Percentiles rank a stretch among this genome's conserved stretches.
Conservation (phyloP, 2,888 invertebrate species). For the Tetragonula carbonaria region DNA sequence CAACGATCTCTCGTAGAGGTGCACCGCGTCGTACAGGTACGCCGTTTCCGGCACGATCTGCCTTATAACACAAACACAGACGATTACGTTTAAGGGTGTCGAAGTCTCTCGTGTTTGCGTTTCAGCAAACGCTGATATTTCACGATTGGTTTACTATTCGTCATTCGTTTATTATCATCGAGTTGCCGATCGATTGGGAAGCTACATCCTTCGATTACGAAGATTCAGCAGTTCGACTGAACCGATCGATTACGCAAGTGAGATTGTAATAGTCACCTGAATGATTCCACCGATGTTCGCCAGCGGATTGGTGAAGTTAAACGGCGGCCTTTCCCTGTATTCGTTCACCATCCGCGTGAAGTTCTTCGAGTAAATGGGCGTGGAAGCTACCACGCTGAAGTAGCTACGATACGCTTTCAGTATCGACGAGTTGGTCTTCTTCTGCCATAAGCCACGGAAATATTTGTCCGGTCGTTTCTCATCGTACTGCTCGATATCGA, state of each 20-base stretch:
- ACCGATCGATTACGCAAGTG: background rate
- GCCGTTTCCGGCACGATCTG: slow-evolving; percentile 95
- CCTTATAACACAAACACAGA: slow-evolving; percentile 75
- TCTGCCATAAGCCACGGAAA: slow-evolving; percentile 89
- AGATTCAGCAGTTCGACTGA: too few species aligned
- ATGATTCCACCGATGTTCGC: slow-evolving; percentile 88
- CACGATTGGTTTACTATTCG: too few species aligned
- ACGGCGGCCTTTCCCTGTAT: slow-evolving; percentile 93
- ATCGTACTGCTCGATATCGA: slow-evolving; percentile 95
- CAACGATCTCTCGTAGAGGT: slow-evolving; percentile 94
- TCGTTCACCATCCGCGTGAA: slow-evolving; percentile 92
- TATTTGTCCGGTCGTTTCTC: slow-evolving; percentile 91
- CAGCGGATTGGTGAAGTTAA: slow-evolving; percentile 93
- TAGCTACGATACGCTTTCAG: slow-evolving; percentile 92
- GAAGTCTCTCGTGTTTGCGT: background rate
- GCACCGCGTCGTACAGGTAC: slow-evolving; percentile 96
- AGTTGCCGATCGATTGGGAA: too few species aligned
- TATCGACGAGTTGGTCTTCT: slow-evolving; percentile 85
- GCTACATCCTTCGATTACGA: too few species aligned
- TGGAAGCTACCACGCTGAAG: slow-evolving; percentile 92
- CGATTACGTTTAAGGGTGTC: slow-evolving; percentile 57
- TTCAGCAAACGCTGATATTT: too few species aligned
- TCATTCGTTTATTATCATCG: too few species aligned
- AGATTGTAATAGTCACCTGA: slow-evolving; percentile 75
- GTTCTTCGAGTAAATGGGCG: slow-evolving; percentile 89